A percentile compares a stretch with the other conserved stretches of the same genome.
phyloP scores from a whole-genome alignment of 2,797 vertebrate species.

The Sarcophilus harrisii region DNA sequence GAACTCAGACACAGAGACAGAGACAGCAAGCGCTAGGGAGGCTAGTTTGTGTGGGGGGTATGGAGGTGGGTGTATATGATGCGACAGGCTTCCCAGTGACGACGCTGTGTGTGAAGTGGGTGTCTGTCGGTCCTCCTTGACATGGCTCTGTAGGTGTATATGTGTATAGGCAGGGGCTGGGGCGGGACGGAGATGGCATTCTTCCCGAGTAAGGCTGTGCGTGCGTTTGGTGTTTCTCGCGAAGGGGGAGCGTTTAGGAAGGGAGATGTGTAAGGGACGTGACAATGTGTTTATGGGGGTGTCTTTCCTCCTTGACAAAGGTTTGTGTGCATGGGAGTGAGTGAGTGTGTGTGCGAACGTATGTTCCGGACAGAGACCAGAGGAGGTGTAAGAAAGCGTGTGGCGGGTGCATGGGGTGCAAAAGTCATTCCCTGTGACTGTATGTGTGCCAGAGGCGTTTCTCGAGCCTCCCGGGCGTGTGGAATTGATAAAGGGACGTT shows the following conservation, averaged over 20 bases:
- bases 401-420: no score
- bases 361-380: neutral
- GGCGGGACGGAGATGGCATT: neutral
- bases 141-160: neutral
- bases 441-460: neutral
- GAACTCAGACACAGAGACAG: no score
- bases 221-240: neutral
- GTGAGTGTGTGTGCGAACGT: no score
- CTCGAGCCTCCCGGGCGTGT: neutral
- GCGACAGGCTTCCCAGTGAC: neutral
- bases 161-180: neutral
- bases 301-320: neutral
- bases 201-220: neutral
- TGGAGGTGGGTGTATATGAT: neutral
- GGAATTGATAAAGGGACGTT: neutral
- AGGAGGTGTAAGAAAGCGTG: neutral
- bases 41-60: neutral
- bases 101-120: neutral
- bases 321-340: neutral
- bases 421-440: neutral
- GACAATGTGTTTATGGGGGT: neutral
- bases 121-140: neutral
- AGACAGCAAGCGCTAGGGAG: neutral
- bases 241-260: neutral
- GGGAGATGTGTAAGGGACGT: neutral